A percentile compares a stretch with the other conserved stretches of the same genome.
These are phyloP conservation scores for Catostylus mosaicus DNA, from an alignment of 30 jellyfish, hydroid and myxozoan species.

Conservation along the genomic window DNA sequence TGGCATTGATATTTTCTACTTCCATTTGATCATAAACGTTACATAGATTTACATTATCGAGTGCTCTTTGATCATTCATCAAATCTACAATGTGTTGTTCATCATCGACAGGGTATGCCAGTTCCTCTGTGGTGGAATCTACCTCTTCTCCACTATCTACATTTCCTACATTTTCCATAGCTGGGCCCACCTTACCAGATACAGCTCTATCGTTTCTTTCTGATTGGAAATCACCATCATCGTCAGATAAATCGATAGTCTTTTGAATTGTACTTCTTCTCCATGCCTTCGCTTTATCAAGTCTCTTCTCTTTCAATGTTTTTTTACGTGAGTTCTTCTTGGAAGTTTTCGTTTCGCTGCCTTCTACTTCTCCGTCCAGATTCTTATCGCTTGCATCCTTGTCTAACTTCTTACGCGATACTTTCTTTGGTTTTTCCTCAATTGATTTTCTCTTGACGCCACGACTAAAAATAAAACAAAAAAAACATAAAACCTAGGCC, in stretches of 20 bases:
- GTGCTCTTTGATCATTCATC: not conserved
- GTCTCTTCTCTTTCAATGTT: slow-evolving; percentile 16
- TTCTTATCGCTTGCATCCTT: not conserved
- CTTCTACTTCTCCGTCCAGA: slow-evolving; percentile 7
- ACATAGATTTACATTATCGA: not conserved
- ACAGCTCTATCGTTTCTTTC: not conserved
- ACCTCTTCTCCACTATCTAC: not conserved
- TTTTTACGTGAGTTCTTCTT: slow-evolving; percentile 12
- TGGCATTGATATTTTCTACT: not conserved
- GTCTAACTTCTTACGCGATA: slow-evolving; percentile 12
- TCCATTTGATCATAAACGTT: not conserved
- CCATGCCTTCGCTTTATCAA: slow-evolving; percentile 45
- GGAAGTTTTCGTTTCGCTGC: not conserved
- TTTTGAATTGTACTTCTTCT: slow-evolving; percentile 28
- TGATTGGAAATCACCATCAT: slow-evolving; percentile 19
- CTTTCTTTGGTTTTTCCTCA: slow-evolving; percentile 21
- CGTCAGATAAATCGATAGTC: slow-evolving; percentile 1
- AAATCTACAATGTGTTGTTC: not conserved
- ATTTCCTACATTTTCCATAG: not conserved
- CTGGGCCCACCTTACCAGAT: not conserved
- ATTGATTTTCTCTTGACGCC: slow-evolving; percentile 60
- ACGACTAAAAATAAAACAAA: slow-evolving; percentile 29
- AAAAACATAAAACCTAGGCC: not conserved
- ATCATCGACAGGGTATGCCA: not conserved
- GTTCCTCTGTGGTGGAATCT: not conserved